phyloP scores from a whole-genome alignment of 1,140 invertebrate species.

The Ostrea edulis region DNA sequence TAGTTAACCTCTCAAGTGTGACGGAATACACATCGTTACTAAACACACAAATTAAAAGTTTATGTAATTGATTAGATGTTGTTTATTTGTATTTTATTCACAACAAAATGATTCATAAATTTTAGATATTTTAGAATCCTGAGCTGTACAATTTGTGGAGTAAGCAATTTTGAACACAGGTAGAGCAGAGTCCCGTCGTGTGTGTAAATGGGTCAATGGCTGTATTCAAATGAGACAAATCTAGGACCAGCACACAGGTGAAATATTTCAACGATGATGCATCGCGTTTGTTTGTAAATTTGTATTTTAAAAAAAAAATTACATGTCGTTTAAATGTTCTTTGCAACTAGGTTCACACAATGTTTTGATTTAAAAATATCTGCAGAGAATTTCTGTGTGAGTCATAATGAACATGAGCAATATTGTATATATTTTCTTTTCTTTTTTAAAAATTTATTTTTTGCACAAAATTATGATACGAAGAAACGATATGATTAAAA shows the following conservation, averaged over 20 bases:
- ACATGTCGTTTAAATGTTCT: slow-evolving; percentile 33
- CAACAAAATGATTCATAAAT: slow-evolving; percentile 1
- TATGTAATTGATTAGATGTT: not conserved
- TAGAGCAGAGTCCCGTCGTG: slow-evolving; percentile 10
- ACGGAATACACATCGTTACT: slow-evolving; percentile 22
- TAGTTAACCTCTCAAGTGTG: slow-evolving; percentile 36
- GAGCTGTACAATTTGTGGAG: not conserved
- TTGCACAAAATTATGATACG: no score
- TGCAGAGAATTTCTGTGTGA: not conserved
- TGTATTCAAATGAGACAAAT: slow-evolving; percentile 26
- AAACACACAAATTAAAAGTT: slow-evolving; percentile 1
- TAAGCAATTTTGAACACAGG: slow-evolving; percentile 36
- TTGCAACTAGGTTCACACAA: not conserved
- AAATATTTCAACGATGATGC: slow-evolving; percentile 29
- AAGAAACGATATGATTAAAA: no score
- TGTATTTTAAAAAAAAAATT: not conserved
- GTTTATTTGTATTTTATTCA: not conserved
- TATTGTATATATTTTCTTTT: not conserved
- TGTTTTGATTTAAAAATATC: slow-evolving; percentile 11
- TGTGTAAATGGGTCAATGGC: slow-evolving; percentile 36
- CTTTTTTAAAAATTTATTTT: not conserved
- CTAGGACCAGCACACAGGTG: slow-evolving; percentile 27
- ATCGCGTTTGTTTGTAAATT: slow-evolving; percentile 24
- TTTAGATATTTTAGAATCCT: not conserved
- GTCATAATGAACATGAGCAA: not conserved